Percentiles rank a stretch among this genome's conserved stretches.
Conservation (phyloP, 2,888 invertebrate genomes). For the Chrysopilus asiliformis region DNA sequence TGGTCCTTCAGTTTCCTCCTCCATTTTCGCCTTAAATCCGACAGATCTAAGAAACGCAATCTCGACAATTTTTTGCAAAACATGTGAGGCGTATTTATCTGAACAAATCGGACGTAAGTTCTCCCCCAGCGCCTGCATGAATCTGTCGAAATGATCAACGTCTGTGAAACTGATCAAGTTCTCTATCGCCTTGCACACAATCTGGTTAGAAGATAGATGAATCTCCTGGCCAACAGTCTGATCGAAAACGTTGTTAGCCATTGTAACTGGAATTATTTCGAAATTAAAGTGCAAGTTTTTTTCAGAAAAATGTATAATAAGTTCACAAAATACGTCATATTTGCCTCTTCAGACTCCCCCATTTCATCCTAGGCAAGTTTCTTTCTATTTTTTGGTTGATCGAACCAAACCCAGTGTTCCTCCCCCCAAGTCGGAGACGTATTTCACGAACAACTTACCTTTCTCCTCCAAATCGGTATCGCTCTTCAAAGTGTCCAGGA, state of each 20-base stretch:
- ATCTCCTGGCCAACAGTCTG: slow-evolving; percentile 57
- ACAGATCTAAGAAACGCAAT: slow-evolving; percentile 29
- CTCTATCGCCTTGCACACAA: slow-evolving; percentile 66
- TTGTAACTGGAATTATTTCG: slow-evolving; percentile 26
- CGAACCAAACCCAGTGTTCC: not conserved
- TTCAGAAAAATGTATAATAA: not conserved
- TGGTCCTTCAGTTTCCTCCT: slow-evolving; percentile 18
- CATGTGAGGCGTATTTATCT: slow-evolving; percentile 67
- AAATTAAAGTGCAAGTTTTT: not conserved
- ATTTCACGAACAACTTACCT: slow-evolving; percentile 42
- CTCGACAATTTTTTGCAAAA: slow-evolving; percentile 51
- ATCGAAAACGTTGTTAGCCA: slow-evolving; percentile 64
- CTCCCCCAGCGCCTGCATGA: slow-evolving; percentile 46
- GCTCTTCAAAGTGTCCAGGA: slow-evolving; percentile 55
- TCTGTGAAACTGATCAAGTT: slow-evolving; percentile 55
- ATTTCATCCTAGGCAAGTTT: too few relatives aligned
- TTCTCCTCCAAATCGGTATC: slow-evolving; percentile 61
- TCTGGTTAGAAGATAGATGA: slow-evolving; percentile 61
- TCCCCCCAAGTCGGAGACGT: too few relatives aligned
- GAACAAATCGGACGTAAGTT: slow-evolving; percentile 56
- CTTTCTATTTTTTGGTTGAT: too few relatives aligned
- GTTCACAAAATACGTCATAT: not conserved
- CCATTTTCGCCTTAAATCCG: slow-evolving; percentile 16
- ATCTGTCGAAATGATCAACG: slow-evolving; percentile 47
- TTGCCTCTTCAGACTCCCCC: not conserved